Base-by-base conservation (phyloP, 1,140 invertebrate genomes). In the Latrodectus geometricus region DNA sequence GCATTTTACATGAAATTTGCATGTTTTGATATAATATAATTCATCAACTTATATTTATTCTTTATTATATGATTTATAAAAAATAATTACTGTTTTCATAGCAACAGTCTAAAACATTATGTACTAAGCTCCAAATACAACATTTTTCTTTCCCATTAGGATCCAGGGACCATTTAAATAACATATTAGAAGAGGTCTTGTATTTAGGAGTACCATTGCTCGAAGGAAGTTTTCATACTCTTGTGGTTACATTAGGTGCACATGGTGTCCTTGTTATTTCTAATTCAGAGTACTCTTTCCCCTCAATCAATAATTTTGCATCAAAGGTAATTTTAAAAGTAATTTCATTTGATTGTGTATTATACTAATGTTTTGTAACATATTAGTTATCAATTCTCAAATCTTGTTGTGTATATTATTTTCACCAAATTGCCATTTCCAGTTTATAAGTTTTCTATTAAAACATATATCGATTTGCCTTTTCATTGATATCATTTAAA, bases 191-290 rank as follows among this genome's bases (percentile, higher is more conserved):
- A 56, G 74, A 86, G n/a, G 52, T 35, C 50, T 35, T 77, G 8
- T 4, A 70, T 0, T 50, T 70, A 11, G 83, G 83, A 12, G 14
- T 54, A 9, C 74, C 74, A 8, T 21, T 86, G 14, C 14, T 81
- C 9, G 72, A 69, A 7, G 17, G 70, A 17, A 15, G 66, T 9
- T n/a, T 87, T 0, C 86, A 87, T 23, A 82, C 79, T 15, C 35
- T 87, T 9, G 50, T 87, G 5, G 79, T 87, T 0, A 87, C 86
- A 15, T 65, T 87, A 4, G 4, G 90, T 90, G 14, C 91, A 93
- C 0, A 95, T 94, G 93, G 92, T 92, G 66, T 90, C 91, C 70
- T 74, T 4, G 66, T 89, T 11, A 56, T 88, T 5, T 87, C 82
- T 9, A 80, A 66, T 52, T 12, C 77, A 8, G 12, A 23, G 0